A percentile compares a stretch with the other conserved stretches of the same genome.
Conservation (phyloP, 2,888 invertebrate species). For the Caenorhabditis auriculariae region DNA sequence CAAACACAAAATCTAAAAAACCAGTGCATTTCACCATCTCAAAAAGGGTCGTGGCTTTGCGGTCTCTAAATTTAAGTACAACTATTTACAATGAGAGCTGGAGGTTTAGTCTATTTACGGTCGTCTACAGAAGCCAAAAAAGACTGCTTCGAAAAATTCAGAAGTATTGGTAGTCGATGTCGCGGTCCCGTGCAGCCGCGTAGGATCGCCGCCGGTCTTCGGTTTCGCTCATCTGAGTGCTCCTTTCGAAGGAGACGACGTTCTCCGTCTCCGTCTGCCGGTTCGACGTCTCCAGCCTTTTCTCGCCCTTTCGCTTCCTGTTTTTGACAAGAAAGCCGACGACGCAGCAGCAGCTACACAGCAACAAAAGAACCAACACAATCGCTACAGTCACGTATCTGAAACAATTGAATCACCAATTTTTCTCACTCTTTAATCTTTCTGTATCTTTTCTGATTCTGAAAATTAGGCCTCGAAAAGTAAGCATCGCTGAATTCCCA, state of each 20-base stretch:
- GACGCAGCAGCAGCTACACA: slow-evolving; percentile 29
- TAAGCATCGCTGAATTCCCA: too few species aligned
- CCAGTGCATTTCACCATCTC: too few species aligned
- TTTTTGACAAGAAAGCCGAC: slow-evolving; percentile 10
- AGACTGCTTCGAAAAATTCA: neutral
- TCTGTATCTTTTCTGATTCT: too few species aligned
- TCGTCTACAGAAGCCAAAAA: neutral
- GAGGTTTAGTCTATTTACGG: too few species aligned
- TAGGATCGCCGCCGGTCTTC: slow-evolving; percentile 17
- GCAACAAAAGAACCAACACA: slow-evolving; percentile 20
- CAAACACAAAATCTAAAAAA: too few species aligned
- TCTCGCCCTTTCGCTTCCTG: slow-evolving; percentile 10
- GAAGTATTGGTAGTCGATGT: slow-evolving; percentile 20
- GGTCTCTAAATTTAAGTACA: too few species aligned
- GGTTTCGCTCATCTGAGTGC: slow-evolving; percentile 10
- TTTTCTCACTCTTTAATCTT: too few species aligned
- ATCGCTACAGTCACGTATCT: slow-evolving; percentile 14
- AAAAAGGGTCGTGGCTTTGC: too few species aligned
- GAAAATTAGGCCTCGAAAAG: too few species aligned
- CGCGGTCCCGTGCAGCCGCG: slow-evolving; percentile 21
- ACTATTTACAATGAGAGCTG: too few species aligned
- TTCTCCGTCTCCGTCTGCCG: slow-evolving; percentile 20
- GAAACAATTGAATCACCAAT: too few species aligned
- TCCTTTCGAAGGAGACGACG: slow-evolving; percentile 13
- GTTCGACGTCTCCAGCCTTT: slow-evolving; percentile 5